Percentiles rank a stretch among this genome's conserved stretches.
Conservation (phyloP, 2,888 invertebrate genomes). For the Drosophila macrothrix region DNA sequence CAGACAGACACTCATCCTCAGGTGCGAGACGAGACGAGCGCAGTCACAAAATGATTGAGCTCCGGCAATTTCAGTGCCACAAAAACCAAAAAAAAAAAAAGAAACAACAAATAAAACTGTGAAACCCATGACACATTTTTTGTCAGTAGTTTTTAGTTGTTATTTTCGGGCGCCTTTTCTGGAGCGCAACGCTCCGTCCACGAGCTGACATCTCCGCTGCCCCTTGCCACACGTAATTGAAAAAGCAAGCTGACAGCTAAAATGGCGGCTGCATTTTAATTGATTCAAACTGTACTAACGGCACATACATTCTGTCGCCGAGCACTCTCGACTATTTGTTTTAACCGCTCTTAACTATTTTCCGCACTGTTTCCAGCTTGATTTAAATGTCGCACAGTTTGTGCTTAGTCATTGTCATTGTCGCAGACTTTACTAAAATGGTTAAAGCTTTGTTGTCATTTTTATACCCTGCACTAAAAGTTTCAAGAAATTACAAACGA, state of each 20-base stretch:
- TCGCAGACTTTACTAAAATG: slow-evolving; percentile 47
- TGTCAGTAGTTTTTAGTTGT: background rate
- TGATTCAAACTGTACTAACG: slow-evolving; percentile 77
- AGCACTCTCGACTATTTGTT: slow-evolving; percentile 36
- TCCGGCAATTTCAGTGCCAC: slow-evolving; percentile 71
- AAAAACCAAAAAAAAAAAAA: slow-evolving; percentile 27
- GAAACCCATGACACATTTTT: slow-evolving; percentile 75
- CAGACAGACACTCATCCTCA: slow-evolving; percentile 52
- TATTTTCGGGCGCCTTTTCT: slow-evolving; percentile 55
- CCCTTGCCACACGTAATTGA: slow-evolving; percentile 48
- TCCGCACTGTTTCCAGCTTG: slow-evolving; percentile 37
- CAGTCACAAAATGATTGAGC: slow-evolving; percentile 54
- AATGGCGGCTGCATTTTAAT: slow-evolving; percentile 63
- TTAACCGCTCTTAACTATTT: slow-evolving; percentile 47
- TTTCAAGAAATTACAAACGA: background rate
- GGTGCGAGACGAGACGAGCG: slow-evolving; percentile 38
- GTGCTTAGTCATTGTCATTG: slow-evolving; percentile 68
- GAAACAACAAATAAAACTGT: background rate
- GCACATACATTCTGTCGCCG: slow-evolving; percentile 51
- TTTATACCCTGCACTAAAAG: slow-evolving; percentile 7
- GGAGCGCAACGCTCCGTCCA: slow-evolving; percentile 61
- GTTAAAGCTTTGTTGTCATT: slow-evolving; percentile 29
- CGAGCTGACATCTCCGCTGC: slow-evolving; percentile 3
- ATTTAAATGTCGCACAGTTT: slow-evolving; percentile 67
- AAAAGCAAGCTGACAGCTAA: slow-evolving; percentile 45